Evolutionary conservation across 2,888 invertebrate genomes (phyloP), one percentile per base, ranked within the genome.

Genomic region (Caenorhabditis uteleia): DNA sequence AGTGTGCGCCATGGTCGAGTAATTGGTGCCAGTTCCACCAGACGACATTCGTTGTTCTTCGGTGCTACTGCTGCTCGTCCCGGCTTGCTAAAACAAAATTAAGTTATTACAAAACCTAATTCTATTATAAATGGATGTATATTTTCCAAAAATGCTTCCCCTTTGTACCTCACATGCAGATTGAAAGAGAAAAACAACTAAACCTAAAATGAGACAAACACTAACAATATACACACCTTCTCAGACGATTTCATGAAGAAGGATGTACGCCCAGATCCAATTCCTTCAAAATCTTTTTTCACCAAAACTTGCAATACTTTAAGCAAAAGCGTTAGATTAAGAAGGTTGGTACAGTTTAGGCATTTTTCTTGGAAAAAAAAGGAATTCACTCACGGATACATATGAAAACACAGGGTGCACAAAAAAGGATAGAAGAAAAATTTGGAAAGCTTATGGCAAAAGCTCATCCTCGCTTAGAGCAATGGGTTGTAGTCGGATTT

Each of bases 1-100:
- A 1, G 74, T 64, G 33, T 53, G 55, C 1, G 57, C 64, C 75
- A 79, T 79, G 21, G 69, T 72, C 3, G 75, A 55, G 34, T 79
- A 79, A 47, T 79, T 79, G 36, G 67, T 69, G 12, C 54, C 67
- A 10, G 67, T 48, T n/a, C 57, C 59, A 39, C 58, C 51, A n/a
- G 74, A 70, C 21, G 73, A 51, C 38, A 66, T 54, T 43, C 75
- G 60, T 42, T 74, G 69, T 43, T 75, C 76, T 60, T 76, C 75
- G 34, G 69, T 70, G 42, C 65, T 66, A 42, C 58, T 29, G n/a
- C n/a, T 47, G 45, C 56, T 59, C 39, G 64, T 36, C 23, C 56
- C 66, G 14, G 59, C 45, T 49, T 47, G 57, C 59, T 66, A 36
- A 55, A 75, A 71, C 8, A 29, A 2, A 18, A n/a, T n/a, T n/a